These are phyloP conservation scores for Augochlorella aurata DNA, from an alignment of 2,888 invertebrate species.

Conservation along the genomic window DNA sequence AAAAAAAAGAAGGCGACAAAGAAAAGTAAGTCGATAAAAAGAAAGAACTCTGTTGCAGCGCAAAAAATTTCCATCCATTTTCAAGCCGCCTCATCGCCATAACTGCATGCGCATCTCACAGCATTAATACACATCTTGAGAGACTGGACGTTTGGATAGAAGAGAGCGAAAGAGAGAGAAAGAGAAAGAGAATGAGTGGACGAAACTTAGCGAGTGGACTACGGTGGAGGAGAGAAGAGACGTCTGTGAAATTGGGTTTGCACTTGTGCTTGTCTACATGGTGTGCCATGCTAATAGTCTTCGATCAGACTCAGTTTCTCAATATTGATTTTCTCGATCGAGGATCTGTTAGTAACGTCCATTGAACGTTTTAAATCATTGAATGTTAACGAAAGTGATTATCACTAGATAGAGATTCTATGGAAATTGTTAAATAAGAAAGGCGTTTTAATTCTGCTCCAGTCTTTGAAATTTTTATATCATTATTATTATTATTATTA, in stretches of 20 bases:
- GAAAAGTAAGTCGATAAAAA: neutral
- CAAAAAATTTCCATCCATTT: constrained; percentile 58
- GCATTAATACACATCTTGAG: constrained; percentile 65
- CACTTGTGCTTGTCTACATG: neutral
- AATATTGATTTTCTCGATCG: neutral
- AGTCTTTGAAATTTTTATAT: no score
- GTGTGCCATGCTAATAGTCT: neutral
- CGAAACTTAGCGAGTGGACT: neutral
- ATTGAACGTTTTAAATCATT: no score
- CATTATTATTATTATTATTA: no score
- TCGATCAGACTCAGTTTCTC: neutral
- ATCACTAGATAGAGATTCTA: no score
- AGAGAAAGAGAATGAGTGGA: neutral
- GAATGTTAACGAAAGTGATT: no score
- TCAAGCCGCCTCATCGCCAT: constrained; percentile 63
- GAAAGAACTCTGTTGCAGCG: constrained; percentile 24
- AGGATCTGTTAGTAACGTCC: no score
- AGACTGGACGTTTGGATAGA: constrained; percentile 36
- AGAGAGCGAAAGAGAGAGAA: constrained; percentile 18
- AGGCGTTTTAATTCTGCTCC: no score
- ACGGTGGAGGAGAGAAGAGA: constrained; percentile 14
- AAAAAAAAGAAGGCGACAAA: neutral
- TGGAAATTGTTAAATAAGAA: no score
- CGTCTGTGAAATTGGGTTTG: constrained; percentile 26
- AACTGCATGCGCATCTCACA: constrained; percentile 75